These are phyloP conservation scores for Drosophila sproati DNA, from an alignment of 1,140 invertebrate genomes.

Conservation along the genomic window DNA sequence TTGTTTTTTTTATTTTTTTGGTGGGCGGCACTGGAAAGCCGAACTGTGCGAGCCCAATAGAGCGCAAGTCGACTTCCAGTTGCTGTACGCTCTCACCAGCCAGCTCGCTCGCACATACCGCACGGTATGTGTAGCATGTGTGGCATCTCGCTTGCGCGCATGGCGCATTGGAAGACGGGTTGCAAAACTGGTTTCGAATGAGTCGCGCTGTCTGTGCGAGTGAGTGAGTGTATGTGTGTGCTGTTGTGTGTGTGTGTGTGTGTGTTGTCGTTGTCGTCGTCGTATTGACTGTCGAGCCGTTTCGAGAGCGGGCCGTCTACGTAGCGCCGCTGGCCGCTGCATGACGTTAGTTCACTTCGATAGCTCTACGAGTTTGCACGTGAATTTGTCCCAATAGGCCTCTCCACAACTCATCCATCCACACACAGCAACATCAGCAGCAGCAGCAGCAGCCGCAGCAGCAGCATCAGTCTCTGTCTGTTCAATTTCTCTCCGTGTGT, in stretches of 20 bases:
- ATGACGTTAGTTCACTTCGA: slow-evolving; percentile 85
- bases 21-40: slow-evolving; percentile 74
- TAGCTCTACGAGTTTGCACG: slow-evolving; percentile 85
- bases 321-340: slow-evolving; percentile 78
- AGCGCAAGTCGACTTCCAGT: slow-evolving; percentile 78
- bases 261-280: slow-evolving; percentile 38
- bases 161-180: slow-evolving; percentile 47
- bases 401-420: background rate
- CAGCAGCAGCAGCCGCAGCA: background rate
- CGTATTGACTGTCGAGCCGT: slow-evolving; percentile 21
- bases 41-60: slow-evolving; percentile 62
- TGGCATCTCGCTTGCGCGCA: background rate
- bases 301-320: slow-evolving; percentile 71
- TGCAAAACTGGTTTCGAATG: slow-evolving; percentile 62
- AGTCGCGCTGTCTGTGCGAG: background rate
- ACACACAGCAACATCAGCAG: background rate
- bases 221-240: slow-evolving; percentile 2
- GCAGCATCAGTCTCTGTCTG: slow-evolving; percentile 38
- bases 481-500: slow-evolving; percentile 54
- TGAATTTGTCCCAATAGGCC: slow-evolving; percentile 70
- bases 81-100: slow-evolving; percentile 30
- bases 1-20: slow-evolving; percentile 19
- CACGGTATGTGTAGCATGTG: background rate
- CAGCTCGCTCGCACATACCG: slow-evolving; percentile 25
- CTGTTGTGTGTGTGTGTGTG: slow-evolving; percentile 1